These are phyloP conservation scores for Recurvirostra avosetta DNA, from an alignment of 2,113 vertebrate genomes.

Conservation along the genomic window DNA sequence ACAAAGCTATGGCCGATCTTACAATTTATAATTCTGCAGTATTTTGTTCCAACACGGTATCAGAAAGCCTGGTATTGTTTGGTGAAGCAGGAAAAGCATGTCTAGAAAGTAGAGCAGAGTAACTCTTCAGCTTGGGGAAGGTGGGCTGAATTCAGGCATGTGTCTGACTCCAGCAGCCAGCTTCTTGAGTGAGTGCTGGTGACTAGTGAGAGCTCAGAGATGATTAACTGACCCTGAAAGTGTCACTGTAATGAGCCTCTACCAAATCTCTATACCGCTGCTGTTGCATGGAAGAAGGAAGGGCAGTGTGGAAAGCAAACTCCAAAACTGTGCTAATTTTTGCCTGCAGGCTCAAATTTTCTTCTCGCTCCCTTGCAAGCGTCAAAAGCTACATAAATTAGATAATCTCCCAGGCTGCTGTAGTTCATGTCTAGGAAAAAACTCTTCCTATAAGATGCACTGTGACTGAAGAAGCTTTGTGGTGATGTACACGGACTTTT, in stretches of 20 bases:
- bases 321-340: background rate
- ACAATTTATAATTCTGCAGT: background rate
- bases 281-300: background rate
- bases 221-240: background rate
- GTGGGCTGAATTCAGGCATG: background rate
- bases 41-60: background rate
- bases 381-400: background rate
- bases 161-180: background rate
- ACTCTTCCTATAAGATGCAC: background rate
- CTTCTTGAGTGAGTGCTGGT: background rate
- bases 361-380: background rate
- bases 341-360: background rate
- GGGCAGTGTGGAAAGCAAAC: background rate
- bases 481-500: fast-evolving
- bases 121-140: background rate
- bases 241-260: background rate
- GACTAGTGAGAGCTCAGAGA: background rate
- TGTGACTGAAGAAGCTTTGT: background rate
- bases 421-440: background rate
- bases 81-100: background rate
- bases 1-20: background rate
- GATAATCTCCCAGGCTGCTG: background rate
- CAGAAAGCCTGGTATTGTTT: background rate
- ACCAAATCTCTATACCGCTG: background rate
- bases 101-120: background rate